Evolutionary conservation across 2,113 vertebrate species (phyloP), one percentile per base, ranked within the genome.

Genomic region (Pangasianodon hypophthalmus): DNA sequence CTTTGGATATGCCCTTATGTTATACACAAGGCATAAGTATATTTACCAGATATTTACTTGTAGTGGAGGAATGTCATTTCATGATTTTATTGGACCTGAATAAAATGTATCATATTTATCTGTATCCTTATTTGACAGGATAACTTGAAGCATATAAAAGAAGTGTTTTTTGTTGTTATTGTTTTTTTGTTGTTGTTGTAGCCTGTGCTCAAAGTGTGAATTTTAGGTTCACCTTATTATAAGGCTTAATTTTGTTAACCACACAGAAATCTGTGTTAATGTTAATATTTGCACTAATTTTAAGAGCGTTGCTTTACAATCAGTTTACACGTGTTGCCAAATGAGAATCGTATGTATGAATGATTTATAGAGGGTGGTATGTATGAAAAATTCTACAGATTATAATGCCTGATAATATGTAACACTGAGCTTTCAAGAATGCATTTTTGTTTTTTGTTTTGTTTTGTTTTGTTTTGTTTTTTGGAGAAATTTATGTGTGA

Each of bases 211-310:
- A 44, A 54, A 56, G 32, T 75, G 26, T 26, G 48, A 56, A 37
- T 13, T 75, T 24, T 75, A n/a, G 24, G 24, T 79, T 87, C 16
- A 48, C 54, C 7, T 79, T 79, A 48, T 60, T 26, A 32, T 62
- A 32, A 50, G 54, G 37, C 86, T 87, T 46, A 19, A 46, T 80
- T 79, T 64, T 48, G 44, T 67, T 79, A 26, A 62, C 3, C 56
- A 37, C 54, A 89, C 5, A 64, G 7, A 75, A 29, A 32, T 69
- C 46, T 73, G 41, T 71, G 62, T 41, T 73, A 54, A 86, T 86
- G 41, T 86, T 75, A 5, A 48, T 85, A 73, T 84, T 84, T 89
- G 88, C 82, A 85, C 88, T 89, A 69, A 69, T 83, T 29, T 29
- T 16, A 46, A 84, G 6, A 69, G 32, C 79, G 19, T 88, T 88